Evolutionary conservation across 2,797 vertebrate genomes (phyloP).

Genomic region (Coranthus polyacanthus): DNA sequence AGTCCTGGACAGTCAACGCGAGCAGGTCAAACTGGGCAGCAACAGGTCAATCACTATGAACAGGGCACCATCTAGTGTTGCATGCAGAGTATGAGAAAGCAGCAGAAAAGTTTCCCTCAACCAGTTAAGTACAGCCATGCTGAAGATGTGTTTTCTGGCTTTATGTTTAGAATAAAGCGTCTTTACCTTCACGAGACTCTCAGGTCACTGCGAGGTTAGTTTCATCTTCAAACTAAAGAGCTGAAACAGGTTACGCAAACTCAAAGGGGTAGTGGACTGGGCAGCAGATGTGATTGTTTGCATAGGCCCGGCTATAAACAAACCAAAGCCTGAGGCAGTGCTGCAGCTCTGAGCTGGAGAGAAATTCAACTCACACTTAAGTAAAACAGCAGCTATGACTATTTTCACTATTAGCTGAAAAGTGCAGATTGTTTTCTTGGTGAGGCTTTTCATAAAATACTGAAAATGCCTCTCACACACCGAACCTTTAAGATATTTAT

Average conservation of each 20-base stretch:
- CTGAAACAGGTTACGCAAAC: background rate
- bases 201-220: background rate
- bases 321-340: conserved; percentile 2
- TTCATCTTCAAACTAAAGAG: background rate
- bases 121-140: conserved; percentile 20
- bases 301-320: conserved; percentile 35
- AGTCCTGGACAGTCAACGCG: background rate
- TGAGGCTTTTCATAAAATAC: too few species aligned
- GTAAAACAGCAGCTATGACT: too few species aligned
- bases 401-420: too few species aligned
- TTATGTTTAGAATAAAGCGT: background rate
- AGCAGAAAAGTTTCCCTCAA: background rate
- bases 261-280: conserved; percentile 13
- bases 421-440: too few species aligned
- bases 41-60: conserved; percentile 71
- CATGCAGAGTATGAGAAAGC: conserved; percentile 55
- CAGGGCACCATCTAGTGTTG: conserved; percentile 82
- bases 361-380: background rate
- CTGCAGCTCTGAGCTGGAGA: background rate
- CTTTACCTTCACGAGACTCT: background rate
- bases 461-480: too few species aligned
- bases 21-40: conserved; percentile 61
- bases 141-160: background rate
- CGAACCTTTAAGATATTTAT: too few species aligned
- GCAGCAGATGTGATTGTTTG: conserved; percentile 58